Conservation (phyloP, 1,140 invertebrate species). For the Drosophila auraria region DNA sequence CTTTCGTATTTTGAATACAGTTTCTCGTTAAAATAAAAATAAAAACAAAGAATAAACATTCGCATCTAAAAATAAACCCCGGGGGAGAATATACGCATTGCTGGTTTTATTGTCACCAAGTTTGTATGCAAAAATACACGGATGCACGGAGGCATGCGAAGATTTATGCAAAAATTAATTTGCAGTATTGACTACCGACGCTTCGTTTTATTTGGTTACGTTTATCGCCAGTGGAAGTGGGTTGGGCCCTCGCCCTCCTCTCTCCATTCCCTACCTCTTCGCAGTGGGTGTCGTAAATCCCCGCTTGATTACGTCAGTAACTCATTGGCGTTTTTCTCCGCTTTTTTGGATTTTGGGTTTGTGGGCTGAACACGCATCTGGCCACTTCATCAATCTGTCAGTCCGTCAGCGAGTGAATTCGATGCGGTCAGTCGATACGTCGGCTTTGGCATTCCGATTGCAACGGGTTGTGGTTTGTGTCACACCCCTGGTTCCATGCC, state of each 20-base stretch:
- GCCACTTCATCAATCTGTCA: constrained; percentile 51
- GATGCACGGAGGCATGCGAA: constrained; percentile 32
- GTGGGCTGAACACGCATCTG: constrained; percentile 43
- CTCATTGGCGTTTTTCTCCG: constrained; percentile 36
- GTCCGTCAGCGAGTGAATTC: constrained; percentile 40
- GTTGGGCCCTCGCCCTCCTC: constrained; percentile 30
- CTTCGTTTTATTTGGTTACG: constrained; percentile 53
- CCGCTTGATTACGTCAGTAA: constrained; percentile 68
- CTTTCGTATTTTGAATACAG: constrained; percentile 45
- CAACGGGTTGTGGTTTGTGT: constrained; percentile 46
- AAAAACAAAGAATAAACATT: constrained; percentile 49
- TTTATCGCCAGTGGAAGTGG: constrained; percentile 51
- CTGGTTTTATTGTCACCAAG: constrained; percentile 42
- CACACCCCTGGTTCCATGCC: constrained; percentile 12
- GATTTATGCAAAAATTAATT: constrained; percentile 76
- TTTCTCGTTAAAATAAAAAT: constrained; percentile 60
- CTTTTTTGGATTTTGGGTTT: constrained; percentile 16
- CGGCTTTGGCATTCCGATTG: constrained; percentile 32
- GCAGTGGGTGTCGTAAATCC: constrained; percentile 46
- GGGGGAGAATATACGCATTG: constrained; percentile 11
- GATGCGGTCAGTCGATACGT: constrained; percentile 48
- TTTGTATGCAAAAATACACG: constrained; percentile 34
- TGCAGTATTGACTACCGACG: constrained; percentile 43
- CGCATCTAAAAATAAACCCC: constrained; percentile 44
- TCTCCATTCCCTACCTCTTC: constrained; percentile 12